A percentile compares a stretch with the other conserved stretches of the same genome.
Conservation (phyloP, 2,113 vertebrate species). For the Psilopsiagon aurifrons region DNA sequence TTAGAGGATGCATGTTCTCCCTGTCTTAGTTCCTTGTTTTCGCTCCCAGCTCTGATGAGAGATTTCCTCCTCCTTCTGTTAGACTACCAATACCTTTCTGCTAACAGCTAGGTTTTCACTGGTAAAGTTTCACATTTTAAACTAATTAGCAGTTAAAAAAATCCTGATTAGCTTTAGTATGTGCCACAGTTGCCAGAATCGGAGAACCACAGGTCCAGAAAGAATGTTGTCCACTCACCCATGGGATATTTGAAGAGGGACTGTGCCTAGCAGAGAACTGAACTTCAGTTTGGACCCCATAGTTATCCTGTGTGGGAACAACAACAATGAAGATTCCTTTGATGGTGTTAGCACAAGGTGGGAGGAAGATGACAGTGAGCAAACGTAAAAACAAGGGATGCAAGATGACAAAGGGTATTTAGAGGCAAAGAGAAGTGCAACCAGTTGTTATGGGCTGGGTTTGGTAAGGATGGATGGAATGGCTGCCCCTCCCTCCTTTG, state of each 20-base stretch:
- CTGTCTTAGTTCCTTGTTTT: neutral
- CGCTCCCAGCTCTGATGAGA: neutral
- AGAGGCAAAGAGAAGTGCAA: neutral
- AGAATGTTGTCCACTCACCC: neutral
- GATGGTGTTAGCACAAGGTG: neutral
- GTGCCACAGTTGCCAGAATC: neutral
- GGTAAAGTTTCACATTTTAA: neutral
- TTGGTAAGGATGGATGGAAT: neutral
- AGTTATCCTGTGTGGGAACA: neutral
- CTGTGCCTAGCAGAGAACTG: neutral
- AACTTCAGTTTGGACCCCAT: neutral
- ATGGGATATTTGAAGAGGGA: neutral
- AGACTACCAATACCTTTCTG: neutral
- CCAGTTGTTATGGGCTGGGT: neutral
- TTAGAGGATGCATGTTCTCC: neutral
- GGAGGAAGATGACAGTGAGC: neutral
- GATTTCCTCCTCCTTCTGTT: neutral
- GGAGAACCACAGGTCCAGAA: neutral
- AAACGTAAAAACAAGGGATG: neutral
- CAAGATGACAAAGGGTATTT: rapidly evolving
- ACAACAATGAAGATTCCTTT: neutral
- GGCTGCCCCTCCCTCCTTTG: rapidly evolving
- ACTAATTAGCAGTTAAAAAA: neutral
- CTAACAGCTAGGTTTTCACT: neutral
- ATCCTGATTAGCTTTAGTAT: neutral